A percentile compares a stretch with the other conserved stretches of the same genome.
Conservation (phyloP, 2,797 vertebrate species). For the Hafferia zeledoni region DNA sequence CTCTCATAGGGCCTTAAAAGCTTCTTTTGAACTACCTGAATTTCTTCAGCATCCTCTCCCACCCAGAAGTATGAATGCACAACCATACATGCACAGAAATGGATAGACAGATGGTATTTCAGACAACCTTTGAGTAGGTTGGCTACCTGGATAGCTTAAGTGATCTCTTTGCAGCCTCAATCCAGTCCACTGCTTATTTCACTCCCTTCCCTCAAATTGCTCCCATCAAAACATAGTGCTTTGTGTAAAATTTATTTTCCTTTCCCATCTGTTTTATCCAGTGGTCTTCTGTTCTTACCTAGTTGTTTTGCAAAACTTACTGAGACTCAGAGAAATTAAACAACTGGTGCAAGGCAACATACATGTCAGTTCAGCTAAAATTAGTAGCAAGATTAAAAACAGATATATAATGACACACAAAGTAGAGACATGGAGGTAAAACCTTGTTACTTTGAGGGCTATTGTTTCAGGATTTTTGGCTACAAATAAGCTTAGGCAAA, state of each 20-base stretch:
- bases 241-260: neutral
- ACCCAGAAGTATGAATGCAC: neutral
- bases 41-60: neutral
- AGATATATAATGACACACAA: neutral
- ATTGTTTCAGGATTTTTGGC: accelerated
- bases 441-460: neutral
- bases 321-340: slow-evolving; percentile 1
- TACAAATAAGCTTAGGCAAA: neutral
- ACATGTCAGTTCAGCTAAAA: neutral
- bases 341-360: neutral
- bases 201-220: neutral
- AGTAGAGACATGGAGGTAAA: neutral
- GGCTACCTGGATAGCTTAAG: neutral
- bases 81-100: neutral
- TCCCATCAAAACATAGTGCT: neutral
- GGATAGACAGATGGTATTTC: neutral
- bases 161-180: neutral
- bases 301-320: neutral
- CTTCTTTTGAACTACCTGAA: neutral
- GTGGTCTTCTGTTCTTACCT: neutral
- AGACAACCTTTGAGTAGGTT: neutral
- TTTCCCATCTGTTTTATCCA: neutral
- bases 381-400: neutral
- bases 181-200: neutral
- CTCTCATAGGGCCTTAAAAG: neutral